Base-by-base conservation (phyloP, 2,888 invertebrate species). In the Nasonovia ribisnigri region DNA sequence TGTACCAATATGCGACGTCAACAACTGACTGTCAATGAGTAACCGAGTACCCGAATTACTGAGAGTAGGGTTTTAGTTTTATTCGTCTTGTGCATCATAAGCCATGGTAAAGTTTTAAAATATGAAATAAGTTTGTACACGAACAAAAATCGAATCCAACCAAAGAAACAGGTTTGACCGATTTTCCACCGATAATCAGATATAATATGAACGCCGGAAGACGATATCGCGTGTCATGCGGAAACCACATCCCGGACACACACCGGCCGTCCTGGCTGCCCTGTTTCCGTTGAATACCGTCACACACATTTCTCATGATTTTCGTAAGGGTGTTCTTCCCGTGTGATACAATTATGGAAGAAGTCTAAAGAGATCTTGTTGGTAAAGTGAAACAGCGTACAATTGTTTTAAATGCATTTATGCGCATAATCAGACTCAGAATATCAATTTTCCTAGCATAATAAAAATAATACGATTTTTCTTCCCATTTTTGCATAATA, bases 171-270 rank as follows among this genome's bases (percentile, higher is more conserved):
- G 51, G 48, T 91, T 43, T 20, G 43, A 90, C 90, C 46, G 90
- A 90, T 46, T 60, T 90, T 20, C 46, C 0, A 43, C 26, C 42
- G n/a, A 77, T 48, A 90, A 67, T n/a, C 43, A 60, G 24, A 77
- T n/a, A 60, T 20, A 11, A 77, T n/a, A 60, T 20, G 84, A n/a
- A 60, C 92, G 92, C 92, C 86, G 93, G 93, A 93, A 93, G 90
- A 86, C 93, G 86, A 84, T 88, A 93, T 93, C 93, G 93, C 90
- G 86, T 93, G 93, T 93, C 93, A 26, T 29, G 48, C 90, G 93
- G 93, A 93, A 93, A 93, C 93, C 93, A 90, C 93, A 93, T 93
- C 93, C 92, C 93, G 93, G 93, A 93, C 93, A 46, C 84, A 43
- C 54, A n/a, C 84, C 84, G 86, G 6, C 46, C 77, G 57, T 48